Conservation (phyloP, 2,113 vertebrate genomes). For the Piaya cayana region DNA sequence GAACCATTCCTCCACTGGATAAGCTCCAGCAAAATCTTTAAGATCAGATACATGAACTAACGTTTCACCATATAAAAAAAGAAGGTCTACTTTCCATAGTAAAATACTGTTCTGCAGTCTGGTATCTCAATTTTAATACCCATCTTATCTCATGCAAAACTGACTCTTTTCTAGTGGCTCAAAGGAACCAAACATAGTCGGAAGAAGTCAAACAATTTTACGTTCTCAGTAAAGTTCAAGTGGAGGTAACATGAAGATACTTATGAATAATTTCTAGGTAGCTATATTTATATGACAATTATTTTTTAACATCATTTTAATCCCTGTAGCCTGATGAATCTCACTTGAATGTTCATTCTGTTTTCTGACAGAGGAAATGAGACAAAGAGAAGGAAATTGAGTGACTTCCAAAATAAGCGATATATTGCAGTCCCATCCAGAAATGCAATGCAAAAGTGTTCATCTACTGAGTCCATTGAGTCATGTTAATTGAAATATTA, state of each 20-base stretch:
- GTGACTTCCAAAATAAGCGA: background rate
- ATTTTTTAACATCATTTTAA: background rate
- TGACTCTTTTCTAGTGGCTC: background rate
- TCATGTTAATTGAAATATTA: background rate
- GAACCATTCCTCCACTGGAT: background rate
- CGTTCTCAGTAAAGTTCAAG: background rate
- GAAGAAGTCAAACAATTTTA: background rate
- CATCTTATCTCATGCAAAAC: background rate
- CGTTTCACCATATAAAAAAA: background rate
- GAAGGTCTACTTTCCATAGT: background rate
- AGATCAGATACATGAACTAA: background rate
- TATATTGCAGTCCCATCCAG: background rate
- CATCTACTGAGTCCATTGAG: background rate
- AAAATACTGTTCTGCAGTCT: background rate
- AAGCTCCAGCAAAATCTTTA: background rate
- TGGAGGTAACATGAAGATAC: background rate
- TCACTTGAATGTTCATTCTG: background rate
- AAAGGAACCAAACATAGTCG: background rate
- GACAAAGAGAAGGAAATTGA: background rate
- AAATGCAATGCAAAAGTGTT: background rate
- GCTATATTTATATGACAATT: background rate
- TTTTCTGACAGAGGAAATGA: background rate
- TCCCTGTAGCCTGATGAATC: background rate
- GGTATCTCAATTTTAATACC: background rate
- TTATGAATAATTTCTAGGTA: background rate